Evolutionary conservation across 2,113 vertebrate species (phyloP).

Genomic region (Chiloscyllium plagiosum): DNA sequence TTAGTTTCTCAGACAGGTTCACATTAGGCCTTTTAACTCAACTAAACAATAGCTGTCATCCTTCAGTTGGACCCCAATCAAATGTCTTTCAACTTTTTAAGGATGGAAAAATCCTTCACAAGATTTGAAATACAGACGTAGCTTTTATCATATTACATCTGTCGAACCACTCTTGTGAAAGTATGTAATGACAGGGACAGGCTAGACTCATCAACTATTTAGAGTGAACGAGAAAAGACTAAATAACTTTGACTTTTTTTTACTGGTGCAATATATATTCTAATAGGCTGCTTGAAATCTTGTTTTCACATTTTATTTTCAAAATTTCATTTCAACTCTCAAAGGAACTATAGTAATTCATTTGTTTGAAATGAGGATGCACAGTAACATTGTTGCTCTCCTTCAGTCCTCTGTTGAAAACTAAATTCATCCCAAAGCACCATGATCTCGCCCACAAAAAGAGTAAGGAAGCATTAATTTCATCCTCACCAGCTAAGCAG

Average conservation of each 20-base stretch:
- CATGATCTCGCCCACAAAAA: too few species aligned
- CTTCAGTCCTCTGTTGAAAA: too few species aligned
- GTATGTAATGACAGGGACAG: background rate
- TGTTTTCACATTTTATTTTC: background rate
- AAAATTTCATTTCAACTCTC: background rate
- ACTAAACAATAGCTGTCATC: background rate
- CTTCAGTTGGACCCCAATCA: background rate
- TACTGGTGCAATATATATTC: background rate
- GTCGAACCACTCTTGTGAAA: background rate
- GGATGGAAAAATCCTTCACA: background rate
- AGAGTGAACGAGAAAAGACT: background rate
- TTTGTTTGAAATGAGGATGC: background rate
- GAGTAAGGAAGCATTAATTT: too few species aligned
- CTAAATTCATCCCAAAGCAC: too few species aligned
- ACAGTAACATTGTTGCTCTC: too few species aligned
- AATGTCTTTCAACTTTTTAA: background rate
- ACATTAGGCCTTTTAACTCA: slow-evolving; percentile 11
- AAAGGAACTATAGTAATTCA: background rate
- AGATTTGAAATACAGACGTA: background rate
- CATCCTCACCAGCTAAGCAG: too few species aligned
- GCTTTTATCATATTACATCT: slow-evolving; percentile 22
- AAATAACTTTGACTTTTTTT: background rate
- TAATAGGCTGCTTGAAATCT: background rate
- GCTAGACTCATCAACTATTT: background rate
- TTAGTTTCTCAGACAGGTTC: background rate